These are phyloP conservation scores for Drosophila nr. medialis DNA, from an alignment of 2,888 invertebrate genomes.

Conservation along the genomic window DNA sequence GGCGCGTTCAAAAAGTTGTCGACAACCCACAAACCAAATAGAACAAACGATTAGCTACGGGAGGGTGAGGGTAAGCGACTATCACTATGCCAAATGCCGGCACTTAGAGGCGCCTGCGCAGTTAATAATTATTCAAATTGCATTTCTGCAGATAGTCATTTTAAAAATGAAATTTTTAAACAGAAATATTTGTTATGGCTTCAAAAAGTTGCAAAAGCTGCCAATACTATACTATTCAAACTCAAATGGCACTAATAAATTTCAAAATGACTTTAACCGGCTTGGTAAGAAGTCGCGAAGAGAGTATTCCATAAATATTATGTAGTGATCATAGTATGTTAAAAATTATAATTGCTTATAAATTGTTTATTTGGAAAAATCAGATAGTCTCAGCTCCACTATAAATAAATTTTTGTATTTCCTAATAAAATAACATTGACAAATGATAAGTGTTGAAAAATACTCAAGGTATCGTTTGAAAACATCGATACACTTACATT, in stretches of 20 bases:
- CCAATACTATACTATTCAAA: slow-evolving; percentile 15
- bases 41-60: slow-evolving; percentile 16
- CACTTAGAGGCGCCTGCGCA: slow-evolving; percentile 53
- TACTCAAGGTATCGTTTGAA: slow-evolving; percentile 12
- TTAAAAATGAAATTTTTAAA: neutral
- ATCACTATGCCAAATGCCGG: slow-evolving; percentile 56
- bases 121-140: neutral
- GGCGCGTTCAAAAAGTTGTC: slow-evolving; percentile 63
- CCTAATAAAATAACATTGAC: slow-evolving; percentile 48
- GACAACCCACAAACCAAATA: slow-evolving; percentile 37
- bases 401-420: neutral
- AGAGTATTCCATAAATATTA: neutral
- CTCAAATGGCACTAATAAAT: slow-evolving; percentile 8
- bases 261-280: neutral
- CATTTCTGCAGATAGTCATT: too few relatives aligned
- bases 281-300: neutral
- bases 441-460: slow-evolving; percentile 20
- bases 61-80: neutral
- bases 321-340: neutral
- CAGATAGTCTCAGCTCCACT: neutral
- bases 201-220: neutral
- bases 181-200: neutral
- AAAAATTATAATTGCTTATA: neutral
- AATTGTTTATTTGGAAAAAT: neutral
- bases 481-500: slow-evolving; percentile 25